These are phyloP conservation scores for Merluccius polli DNA, from an alignment of 2,797 vertebrate genomes.

Conservation along the genomic window DNA sequence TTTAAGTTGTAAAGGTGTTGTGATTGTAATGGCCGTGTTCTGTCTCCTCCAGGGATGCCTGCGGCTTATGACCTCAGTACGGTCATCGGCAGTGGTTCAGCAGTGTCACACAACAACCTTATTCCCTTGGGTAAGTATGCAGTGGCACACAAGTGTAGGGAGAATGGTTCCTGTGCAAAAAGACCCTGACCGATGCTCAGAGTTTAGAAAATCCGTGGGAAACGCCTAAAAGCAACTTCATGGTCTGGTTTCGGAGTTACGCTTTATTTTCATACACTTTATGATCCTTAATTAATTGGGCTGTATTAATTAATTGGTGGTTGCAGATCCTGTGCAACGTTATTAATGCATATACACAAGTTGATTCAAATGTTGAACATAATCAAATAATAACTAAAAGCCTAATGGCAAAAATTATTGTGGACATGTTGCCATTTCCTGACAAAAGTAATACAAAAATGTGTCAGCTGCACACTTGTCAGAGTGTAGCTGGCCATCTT, in stretches of 20 bases:
- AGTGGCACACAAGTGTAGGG: not conserved
- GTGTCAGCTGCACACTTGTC: no score
- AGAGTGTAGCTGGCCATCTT: no score
- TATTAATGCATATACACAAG: no score
- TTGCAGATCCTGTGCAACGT: no score
- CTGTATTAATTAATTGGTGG: not conserved
- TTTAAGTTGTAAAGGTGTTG: not conserved
- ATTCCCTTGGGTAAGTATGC: constrained; percentile 85
- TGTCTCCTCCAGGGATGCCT: constrained; percentile 80
- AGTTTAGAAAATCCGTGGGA: not conserved
- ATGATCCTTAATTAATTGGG: no score
- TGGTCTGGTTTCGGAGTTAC: no score
- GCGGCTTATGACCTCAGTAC: constrained; percentile 93
- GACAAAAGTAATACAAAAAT: no score
- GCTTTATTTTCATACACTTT: no score
- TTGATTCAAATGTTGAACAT: no score
- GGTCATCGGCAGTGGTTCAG: constrained; percentile 83
- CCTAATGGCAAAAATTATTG: no score
- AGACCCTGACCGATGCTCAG: not conserved
- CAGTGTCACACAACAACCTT: constrained; percentile 92
- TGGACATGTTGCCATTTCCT: no score
- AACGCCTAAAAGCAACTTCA: not conserved
- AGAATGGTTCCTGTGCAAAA: not conserved
- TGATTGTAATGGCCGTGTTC: not conserved
- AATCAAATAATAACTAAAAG: no score